A percentile compares a stretch with the other conserved stretches of the same genome.
Conservation (phyloP, 2,888 invertebrate genomes). For the Dynastes hyllus region DNA sequence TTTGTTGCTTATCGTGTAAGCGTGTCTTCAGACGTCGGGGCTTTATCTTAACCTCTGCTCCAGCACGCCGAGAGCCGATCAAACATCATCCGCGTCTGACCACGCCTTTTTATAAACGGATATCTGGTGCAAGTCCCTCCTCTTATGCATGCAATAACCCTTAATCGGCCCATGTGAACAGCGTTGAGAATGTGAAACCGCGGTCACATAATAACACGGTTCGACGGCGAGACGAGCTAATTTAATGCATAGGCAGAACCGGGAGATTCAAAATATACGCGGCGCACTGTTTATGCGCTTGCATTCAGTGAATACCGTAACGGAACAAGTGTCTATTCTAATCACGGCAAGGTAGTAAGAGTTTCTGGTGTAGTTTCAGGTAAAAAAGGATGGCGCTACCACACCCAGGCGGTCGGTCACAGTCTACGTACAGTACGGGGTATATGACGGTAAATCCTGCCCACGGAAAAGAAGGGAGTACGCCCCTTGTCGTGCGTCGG, state of each 20-base stretch:
- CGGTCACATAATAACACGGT: constrained; percentile 34
- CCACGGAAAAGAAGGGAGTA: constrained; percentile 69
- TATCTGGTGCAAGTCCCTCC: constrained; percentile 66
- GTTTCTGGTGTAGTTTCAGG: constrained; percentile 50
- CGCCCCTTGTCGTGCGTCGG: constrained; percentile 70
- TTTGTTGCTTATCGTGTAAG: constrained; percentile 40
- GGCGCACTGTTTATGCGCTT: constrained; percentile 25
- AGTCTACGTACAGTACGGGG: constrained; percentile 76
- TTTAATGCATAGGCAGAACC: constrained; percentile 18
- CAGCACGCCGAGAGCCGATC: constrained; percentile 54
- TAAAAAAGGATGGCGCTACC: constrained; percentile 69
- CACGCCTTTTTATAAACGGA: constrained; percentile 69
- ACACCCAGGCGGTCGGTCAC: constrained; percentile 72
- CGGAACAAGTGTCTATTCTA: constrained; percentile 59
- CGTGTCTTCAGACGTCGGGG: constrained; percentile 28
- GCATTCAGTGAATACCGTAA: constrained; percentile 20
- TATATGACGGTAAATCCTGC: constrained; percentile 70
- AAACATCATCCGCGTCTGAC: constrained; percentile 63
- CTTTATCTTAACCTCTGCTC: constrained; percentile 48
- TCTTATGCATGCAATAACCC: constrained; percentile 63
- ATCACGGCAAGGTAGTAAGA: constrained; percentile 55
- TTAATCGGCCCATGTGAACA: constrained; percentile 62
- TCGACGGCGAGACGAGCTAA: constrained; percentile 28
- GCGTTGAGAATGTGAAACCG: constrained; percentile 62
- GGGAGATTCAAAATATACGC: constrained; percentile 26